Conservation (phyloP, 2,113 vertebrate genomes). For the Calidris pygmaea region DNA sequence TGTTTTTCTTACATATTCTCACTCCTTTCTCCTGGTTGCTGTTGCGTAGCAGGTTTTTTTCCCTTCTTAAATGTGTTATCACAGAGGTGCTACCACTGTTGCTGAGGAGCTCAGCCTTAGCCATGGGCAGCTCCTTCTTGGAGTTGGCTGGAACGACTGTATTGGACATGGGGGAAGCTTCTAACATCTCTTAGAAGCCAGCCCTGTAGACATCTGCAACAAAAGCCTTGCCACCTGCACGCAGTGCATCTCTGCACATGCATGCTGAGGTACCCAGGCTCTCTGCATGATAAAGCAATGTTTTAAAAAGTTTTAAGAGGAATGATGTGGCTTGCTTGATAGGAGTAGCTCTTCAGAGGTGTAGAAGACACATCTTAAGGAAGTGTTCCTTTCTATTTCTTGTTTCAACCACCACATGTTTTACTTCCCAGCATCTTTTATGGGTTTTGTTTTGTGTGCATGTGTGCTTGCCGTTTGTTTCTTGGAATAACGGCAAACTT, state of each 20-base stretch:
- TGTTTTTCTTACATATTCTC: neutral
- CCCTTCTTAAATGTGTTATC: neutral
- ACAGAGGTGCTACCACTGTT: rapidly evolving
- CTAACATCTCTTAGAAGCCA: neutral
- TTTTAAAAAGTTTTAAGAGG: neutral
- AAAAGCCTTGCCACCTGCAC: neutral
- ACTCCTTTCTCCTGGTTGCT: neutral
- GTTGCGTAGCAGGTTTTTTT: neutral
- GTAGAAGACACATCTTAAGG: neutral
- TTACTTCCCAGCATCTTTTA: neutral
- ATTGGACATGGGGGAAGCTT: rapidly evolving
- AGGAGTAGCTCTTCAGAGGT: neutral
- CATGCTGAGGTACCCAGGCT: neutral
- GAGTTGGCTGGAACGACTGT: neutral
- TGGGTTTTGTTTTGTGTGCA: neutral
- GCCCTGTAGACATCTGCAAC: neutral
- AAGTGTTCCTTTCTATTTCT: neutral
- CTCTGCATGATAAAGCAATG: neutral
- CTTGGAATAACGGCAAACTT: neutral
- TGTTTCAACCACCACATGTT: neutral
- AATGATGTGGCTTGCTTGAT: neutral
- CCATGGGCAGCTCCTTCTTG: rapidly evolving
- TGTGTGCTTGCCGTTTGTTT: neutral
- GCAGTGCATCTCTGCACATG: rapidly evolving
- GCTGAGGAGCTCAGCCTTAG: neutral